phyloP scores from a whole-genome alignment of 2,888 invertebrate genomes.

The Dione vanillae region DNA sequence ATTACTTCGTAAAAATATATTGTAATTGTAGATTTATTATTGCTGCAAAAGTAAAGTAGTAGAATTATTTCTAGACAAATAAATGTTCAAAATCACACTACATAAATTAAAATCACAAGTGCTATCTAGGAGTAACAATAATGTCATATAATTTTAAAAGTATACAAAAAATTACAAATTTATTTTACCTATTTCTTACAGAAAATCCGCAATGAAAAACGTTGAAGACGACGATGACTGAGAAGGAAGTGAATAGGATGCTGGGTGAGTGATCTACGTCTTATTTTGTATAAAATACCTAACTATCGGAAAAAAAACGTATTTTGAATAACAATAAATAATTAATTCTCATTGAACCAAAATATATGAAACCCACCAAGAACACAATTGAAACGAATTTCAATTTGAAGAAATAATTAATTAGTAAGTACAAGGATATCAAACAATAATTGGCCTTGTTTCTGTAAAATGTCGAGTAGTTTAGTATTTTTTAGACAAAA shows the following conservation, averaged over 20 bases:
- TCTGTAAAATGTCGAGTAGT: not conserved
- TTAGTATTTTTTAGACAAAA: not conserved
- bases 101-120: not conserved
- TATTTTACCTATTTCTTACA: constrained; percentile 43
- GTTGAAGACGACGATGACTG: constrained; percentile 78
- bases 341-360: not conserved
- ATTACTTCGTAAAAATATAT: not conserved
- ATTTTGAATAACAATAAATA: not conserved
- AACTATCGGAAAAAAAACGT: not conserved
- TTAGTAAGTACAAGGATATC: not conserved
- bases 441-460: not conserved
- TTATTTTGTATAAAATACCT: not conserved
- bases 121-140: not conserved
- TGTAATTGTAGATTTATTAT: not conserved
- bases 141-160: not conserved
- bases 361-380: not conserved
- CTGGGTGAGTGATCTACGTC: constrained; percentile 67
- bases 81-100: not conserved
- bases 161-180: not conserved
- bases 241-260: constrained; percentile 79
- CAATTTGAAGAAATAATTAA: too few relatives aligned
- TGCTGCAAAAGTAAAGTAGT: too few relatives aligned
- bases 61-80: too few relatives aligned
- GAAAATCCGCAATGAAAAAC: constrained; percentile 67
- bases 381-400: not conserved